Conservation (phyloP, 2,797 vertebrate genomes). For the Chelonia mydas region DNA sequence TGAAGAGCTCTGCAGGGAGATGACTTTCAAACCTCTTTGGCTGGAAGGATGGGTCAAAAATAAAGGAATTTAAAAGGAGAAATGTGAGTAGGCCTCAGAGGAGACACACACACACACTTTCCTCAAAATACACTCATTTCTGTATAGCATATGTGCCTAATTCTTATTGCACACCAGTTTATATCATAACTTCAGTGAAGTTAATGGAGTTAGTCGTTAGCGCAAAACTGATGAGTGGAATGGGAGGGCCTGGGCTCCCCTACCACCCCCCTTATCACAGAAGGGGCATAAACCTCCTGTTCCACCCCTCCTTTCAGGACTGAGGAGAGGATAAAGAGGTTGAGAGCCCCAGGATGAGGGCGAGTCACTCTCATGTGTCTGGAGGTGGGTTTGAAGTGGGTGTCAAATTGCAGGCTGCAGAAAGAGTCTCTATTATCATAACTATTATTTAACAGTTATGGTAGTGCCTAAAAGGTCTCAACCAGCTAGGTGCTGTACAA, state of each 20-base stretch:
- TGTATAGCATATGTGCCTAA: not conserved
- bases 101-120: not conserved
- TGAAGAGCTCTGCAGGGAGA: slow-evolving; percentile 19
- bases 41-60: slow-evolving; percentile 37
- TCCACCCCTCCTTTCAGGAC: not conserved
- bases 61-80: not conserved
- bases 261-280: not conserved
- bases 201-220: not conserved
- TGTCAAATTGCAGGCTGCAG: not conserved
- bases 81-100: not conserved
- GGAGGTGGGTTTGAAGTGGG: not conserved
- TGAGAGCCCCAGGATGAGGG: not conserved
- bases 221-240: not conserved
- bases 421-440: not conserved
- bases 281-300: not conserved
- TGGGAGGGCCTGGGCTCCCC: not conserved
- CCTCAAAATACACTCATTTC: not conserved
- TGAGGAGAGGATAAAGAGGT: not conserved
- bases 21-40: slow-evolving; percentile 42
- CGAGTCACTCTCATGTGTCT: not conserved
- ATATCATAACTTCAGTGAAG: not conserved
- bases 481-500: not conserved
- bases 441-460: not conserved
- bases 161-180: not conserved
- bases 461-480: not conserved